A percentile compares a stretch with the other conserved stretches of the same genome.
phyloP scores from a whole-genome alignment of 2,797 vertebrate genomes.

The Leptodactylus fallax region DNA sequence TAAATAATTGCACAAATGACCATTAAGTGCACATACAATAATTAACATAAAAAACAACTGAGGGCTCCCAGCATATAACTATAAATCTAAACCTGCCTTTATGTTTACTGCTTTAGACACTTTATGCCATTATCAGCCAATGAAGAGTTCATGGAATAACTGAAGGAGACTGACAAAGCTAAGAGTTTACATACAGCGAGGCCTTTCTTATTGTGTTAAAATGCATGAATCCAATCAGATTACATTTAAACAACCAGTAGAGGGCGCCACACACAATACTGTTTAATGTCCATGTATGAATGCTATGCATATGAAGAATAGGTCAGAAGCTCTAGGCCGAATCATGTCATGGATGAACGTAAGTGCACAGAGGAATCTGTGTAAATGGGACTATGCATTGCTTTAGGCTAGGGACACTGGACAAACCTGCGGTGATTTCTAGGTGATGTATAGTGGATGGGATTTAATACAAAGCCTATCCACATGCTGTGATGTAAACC shows the following conservation, averaged over 20 bases:
- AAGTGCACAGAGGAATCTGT: background rate
- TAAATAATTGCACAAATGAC: background rate
- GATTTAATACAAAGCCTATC: too few relatives aligned
- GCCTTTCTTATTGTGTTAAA: conserved; percentile 7
- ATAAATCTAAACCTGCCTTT: background rate
- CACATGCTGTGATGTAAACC: too few relatives aligned
- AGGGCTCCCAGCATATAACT: background rate
- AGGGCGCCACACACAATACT: background rate
- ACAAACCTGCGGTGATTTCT: too few relatives aligned
- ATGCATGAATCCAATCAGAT: background rate
- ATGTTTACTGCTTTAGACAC: background rate
- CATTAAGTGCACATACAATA: too few relatives aligned
- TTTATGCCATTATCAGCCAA: background rate
- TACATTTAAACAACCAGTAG: background rate
- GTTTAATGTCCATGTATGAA: too few relatives aligned
- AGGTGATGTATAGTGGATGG: too few relatives aligned
- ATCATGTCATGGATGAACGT: background rate
- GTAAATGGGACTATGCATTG: background rate
- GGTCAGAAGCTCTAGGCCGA: background rate
- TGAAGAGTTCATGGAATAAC: background rate
- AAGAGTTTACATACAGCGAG: background rate
- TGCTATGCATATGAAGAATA: background rate
- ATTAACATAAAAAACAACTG: too few relatives aligned
- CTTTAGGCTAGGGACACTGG: background rate
- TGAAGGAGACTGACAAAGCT: background rate